Percentiles rank a stretch among this genome's conserved stretches.
phyloP scores from a whole-genome alignment of 1,140 invertebrate genomes.

The Melanaphis sacchari region DNA sequence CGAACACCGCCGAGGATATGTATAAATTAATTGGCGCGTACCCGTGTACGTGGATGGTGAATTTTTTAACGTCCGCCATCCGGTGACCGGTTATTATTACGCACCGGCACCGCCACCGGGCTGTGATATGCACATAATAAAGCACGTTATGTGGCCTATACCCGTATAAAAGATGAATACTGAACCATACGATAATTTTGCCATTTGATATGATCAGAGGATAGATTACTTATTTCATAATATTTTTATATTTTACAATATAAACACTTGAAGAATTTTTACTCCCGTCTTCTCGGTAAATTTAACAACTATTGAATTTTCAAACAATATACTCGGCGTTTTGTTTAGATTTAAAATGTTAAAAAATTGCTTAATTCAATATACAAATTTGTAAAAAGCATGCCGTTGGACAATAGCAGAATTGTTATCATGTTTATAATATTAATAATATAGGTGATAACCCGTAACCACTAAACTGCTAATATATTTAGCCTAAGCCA shows the following conservation, averaged over 20 bases:
- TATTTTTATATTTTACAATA: background rate
- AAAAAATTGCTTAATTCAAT: background rate
- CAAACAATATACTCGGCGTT: background rate
- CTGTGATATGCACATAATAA: background rate
- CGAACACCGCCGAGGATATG: background rate
- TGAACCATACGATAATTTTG: background rate
- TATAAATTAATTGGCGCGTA: background rate
- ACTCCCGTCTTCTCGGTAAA: background rate
- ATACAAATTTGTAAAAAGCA: background rate
- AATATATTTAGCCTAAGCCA: too few relatives aligned
- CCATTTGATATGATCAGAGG: too few relatives aligned
- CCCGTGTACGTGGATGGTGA: background rate
- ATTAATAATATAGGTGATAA: too few relatives aligned
- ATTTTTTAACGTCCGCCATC: background rate
- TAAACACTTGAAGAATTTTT: background rate
- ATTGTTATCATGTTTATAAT: too few relatives aligned
- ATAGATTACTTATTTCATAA: background rate
- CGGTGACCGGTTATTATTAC: background rate
- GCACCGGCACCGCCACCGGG: too few relatives aligned
- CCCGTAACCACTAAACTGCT: too few relatives aligned
- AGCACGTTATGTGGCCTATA: conserved; percentile 26
- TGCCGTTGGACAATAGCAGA: too few relatives aligned
- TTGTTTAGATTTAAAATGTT: background rate
- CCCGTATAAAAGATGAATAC: background rate
- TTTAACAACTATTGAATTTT: background rate